These are phyloP conservation scores for Calyptomena viridis DNA, from an alignment of 2,113 vertebrate species.

Conservation along the genomic window DNA sequence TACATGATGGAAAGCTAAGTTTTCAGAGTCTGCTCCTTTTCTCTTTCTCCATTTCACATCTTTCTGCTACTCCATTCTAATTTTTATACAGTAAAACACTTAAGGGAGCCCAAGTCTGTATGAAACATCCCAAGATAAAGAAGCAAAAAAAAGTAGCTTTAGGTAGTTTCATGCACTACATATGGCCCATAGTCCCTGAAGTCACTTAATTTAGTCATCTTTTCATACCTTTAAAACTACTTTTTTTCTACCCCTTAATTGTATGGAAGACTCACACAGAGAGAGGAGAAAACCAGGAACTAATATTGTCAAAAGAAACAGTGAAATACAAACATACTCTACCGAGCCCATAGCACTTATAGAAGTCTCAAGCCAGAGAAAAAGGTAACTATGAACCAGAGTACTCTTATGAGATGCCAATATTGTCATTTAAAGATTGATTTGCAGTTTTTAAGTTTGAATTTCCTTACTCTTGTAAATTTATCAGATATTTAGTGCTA, in stretches of 20 bases:
- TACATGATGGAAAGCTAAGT: background rate
- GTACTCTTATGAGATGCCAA: background rate
- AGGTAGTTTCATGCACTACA: background rate
- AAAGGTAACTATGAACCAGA: background rate
- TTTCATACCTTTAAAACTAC: background rate
- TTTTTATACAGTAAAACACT: background rate
- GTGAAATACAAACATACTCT: background rate
- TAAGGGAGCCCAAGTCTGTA: background rate
- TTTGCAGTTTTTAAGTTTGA: conserved; percentile 12
- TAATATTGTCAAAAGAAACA: background rate
- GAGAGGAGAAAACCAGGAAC: background rate
- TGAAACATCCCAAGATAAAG: background rate
- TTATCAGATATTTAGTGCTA: background rate
- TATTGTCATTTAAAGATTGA: background rate
- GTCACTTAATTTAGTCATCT: conserved; percentile 34
- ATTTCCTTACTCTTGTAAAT: conserved; percentile 25
- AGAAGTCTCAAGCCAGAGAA: background rate
- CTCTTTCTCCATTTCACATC: background rate
- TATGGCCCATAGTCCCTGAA: background rate
- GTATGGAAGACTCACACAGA: background rate
- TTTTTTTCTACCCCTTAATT: background rate
- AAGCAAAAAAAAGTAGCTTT: conserved; percentile 5
- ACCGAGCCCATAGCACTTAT: background rate
- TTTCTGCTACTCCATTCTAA: background rate
- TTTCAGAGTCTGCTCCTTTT: background rate